Evolutionary conservation across 2,888 invertebrate genomes (phyloP), one percentile per base, ranked within the genome.

Genomic region (Nineta flava): DNA sequence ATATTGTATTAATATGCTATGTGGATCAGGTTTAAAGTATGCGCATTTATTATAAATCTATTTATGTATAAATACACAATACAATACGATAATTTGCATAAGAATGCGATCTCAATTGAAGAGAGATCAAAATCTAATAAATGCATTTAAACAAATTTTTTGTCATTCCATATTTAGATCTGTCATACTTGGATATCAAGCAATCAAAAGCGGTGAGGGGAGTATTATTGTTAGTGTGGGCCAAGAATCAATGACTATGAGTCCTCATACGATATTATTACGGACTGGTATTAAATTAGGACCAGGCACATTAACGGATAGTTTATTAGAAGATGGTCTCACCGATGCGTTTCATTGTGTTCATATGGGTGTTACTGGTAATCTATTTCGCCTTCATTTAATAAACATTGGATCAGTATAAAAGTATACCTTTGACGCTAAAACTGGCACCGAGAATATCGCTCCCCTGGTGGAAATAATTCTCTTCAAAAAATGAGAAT

Each of bases 331-430:
- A 34, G 86, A 86, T 67, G 84, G 83, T 1, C 71, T 90, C 9
- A 83, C 76, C 1, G 88, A 88, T 69, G 81, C 83, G 7, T 83
- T 86, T 61, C 60, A 74, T 55, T 70, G 76, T 51, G 74, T 80
- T 51, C 85, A 83, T 59, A 90, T 90, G 88, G 88, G 87, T 48
- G 67, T 81, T 26, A 88, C 88, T 53, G 81, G 81, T 80, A 51
- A 32, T 42, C 7, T 26, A 26, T 26, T 26, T 26, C 5, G 5
- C 19, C n/a, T 46, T n/a, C n/a, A n/a, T n/a, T n/a, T 19, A 19
- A 19, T 19, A 5, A 19, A 19, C 19, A n/a, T n/a, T n/a, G n/a
- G n/a, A n/a, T n/a, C n/a, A n/a, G n/a, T n/a, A n/a, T n/a, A n/a
- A n/a, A n/a, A n/a, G n/a, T n/a, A n/a, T n/a, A n/a, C n/a, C n/a